Evolutionary conservation across 2,888 invertebrate species (phyloP), one percentile per base, ranked within the genome.

Genomic region (Crocallis elinguaria): DNA sequence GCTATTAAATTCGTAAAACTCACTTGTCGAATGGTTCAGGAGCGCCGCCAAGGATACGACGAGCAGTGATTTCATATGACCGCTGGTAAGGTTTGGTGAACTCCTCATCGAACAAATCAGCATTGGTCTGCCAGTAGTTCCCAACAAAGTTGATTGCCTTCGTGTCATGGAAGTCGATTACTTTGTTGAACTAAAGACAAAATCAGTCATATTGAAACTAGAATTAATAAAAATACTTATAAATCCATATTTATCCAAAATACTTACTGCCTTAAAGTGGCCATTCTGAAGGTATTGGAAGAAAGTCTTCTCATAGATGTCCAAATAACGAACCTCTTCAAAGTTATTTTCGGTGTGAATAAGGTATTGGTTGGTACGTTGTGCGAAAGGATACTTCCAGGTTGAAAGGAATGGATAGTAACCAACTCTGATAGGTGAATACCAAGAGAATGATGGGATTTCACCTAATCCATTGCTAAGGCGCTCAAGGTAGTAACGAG

Each of bases 401-500:
- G 69, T 62, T 4, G 66, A 62, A 57, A 77, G 45, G 62, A 71
- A 66, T 3, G 83, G 75, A 52, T 77, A 75, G 73, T 82, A 88
- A 12, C 88, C 86, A 61, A 78, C 73, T 56, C 74, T 77, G 55
- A 86, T 78, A 0, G 95, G 93, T 42, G 93, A 91, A 80, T 92
- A 95, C 89, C 92, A 94, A 12, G 94, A 92, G 73, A 94, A 92
- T 23, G 92, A 86, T 2, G 93, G 92, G 57, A 95, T 93, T 50
- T 93, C 92, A 12, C 93, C 93, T 51, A 95, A 70, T 23, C 93
- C 93, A 63, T 94, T 93, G 38, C 94, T 91, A 42, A 94, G 83
- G 80, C 95, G 94, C 72, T 95, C 95, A 71, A 95, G 78, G 70
- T 94, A 93, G 88, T 95, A 95, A 71, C 95, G 94, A 53, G 95